Base-by-base conservation (phyloP, 2,113 vertebrate genomes). In the Epinephelus fuscoguttatus region DNA sequence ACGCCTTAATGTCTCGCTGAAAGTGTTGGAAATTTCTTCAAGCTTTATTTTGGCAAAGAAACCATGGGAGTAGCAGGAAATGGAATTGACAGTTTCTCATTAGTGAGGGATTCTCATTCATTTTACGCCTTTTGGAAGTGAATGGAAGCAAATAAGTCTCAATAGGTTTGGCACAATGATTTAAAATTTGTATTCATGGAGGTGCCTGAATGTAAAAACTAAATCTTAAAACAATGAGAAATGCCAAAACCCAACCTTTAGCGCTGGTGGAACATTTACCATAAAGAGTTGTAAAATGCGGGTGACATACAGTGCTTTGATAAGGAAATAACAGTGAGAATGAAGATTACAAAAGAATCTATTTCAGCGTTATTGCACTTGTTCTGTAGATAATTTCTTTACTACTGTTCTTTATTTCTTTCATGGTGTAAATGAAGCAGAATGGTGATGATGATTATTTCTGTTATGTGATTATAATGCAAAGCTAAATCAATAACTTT, bases 321-420 rank as follows among this genome's bases (percentile, higher is more conserved):
- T 59, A 7, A 70, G 33, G 50, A 50, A 61, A 60, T 5, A 53
- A 50, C n/a, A 10, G 27, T 23, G 37, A 19, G 15, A 55, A 66
- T 76, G 73, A 55, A 68, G 49, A 27, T 72, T 37, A 37, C 15
- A 60, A 55, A 68, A 52, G 0, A 71, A 70, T 70, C 42, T n/a
- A n/a, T 81, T 75, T 90, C 11, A 85, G 73, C 61, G 76, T 86
- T 86, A 84, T 89, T 92, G 86, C 90, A 92, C 89, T 90, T 76
- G 50, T 87, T 85, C 25, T 89, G 37, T 62, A 42, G 21, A 80
- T 80, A n/a, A 73, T 64, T 68, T 78, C n/a, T 79, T 55, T 56
- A 73, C 56, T 84, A 56, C 67, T 79, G 72, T 78, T 53, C 19
- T 70, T 78, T 72, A 60, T 89, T 53, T 84, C n/a, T 30, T 14